Conservation (phyloP, 2,888 invertebrate species). For the Selenia dentaria region DNA sequence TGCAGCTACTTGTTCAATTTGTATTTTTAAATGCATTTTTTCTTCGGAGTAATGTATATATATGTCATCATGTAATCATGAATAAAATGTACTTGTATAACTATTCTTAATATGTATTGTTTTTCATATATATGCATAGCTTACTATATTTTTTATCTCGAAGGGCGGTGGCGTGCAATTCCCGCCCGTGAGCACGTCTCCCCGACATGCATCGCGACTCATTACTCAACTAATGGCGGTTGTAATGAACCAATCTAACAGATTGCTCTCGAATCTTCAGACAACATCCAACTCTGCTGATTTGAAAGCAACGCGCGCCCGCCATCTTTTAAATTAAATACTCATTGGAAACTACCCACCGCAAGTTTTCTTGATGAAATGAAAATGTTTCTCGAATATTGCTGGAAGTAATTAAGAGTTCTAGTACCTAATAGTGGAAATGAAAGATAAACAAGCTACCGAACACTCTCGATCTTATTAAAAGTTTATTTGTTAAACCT, state of each 20-base stretch:
- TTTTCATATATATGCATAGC: too few relatives aligned
- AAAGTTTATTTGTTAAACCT: slow-evolving; percentile 13
- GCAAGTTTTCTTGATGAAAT: slow-evolving; percentile 31
- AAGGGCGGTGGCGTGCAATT: slow-evolving; percentile 30
- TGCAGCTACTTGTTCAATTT: too few relatives aligned
- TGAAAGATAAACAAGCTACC: slow-evolving; percentile 17
- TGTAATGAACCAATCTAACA: slow-evolving; percentile 83
- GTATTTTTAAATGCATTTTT: too few relatives aligned
- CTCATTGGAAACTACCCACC: slow-evolving; percentile 34
- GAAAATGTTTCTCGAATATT: slow-evolving; percentile 30
- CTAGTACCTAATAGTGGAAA: slow-evolving; percentile 16
- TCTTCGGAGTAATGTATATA: too few relatives aligned
- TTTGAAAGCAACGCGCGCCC: slow-evolving; percentile 67
- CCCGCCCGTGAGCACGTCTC: slow-evolving; percentile 52
- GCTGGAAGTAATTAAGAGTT: slow-evolving; percentile 34
- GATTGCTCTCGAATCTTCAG: slow-evolving; percentile 81
- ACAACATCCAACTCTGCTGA: slow-evolving; percentile 62
- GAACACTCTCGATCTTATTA: slow-evolving; percentile 13
- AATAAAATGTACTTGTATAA: too few relatives aligned
- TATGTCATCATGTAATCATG: too few relatives aligned
- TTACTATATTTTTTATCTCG: too few relatives aligned
- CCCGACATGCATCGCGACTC: slow-evolving; percentile 78
- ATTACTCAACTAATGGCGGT: slow-evolving; percentile 81
- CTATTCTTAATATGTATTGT: too few relatives aligned
- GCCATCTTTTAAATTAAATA: slow-evolving; percentile 71